These are phyloP conservation scores for Cerastoderma edule DNA, from an alignment of 2,888 invertebrate species.

Conservation along the genomic window DNA sequence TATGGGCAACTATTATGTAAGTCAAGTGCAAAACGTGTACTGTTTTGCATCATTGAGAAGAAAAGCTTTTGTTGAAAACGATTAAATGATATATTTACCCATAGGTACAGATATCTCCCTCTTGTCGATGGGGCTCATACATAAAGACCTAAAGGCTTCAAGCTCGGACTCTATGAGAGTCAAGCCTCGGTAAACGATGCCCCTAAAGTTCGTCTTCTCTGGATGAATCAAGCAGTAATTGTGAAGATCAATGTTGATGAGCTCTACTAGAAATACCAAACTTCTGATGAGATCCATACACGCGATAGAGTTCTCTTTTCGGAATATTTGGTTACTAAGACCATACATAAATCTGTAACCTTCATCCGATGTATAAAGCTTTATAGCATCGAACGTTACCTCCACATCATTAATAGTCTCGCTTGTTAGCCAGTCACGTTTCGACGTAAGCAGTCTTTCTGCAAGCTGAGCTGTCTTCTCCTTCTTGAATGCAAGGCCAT, in stretches of 20 bases:
- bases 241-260: conserved; percentile 66
- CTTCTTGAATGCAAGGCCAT: conserved; percentile 37
- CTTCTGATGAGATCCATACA: conserved; percentile 50
- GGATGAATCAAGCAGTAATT: conserved; percentile 61
- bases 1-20: no score
- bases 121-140: conserved; percentile 44
- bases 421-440: conserved; percentile 48
- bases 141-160: conserved; percentile 42
- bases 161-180: conserved; percentile 41
- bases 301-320: conserved; percentile 52
- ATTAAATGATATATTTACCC: conserved; percentile 28
- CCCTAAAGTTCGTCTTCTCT: conserved; percentile 45
- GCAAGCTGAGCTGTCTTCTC: conserved; percentile 21
- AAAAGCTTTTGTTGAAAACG: neutral
- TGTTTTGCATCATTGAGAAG: no score
- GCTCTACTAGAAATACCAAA: conserved; percentile 65
- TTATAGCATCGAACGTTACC: conserved; percentile 38
- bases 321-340: conserved; percentile 53
- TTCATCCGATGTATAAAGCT: conserved; percentile 55
- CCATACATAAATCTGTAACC: conserved; percentile 54
- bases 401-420: conserved; percentile 24
- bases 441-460: conserved; percentile 31
- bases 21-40: no score
- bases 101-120: conserved; percentile 64
- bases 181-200: conserved; percentile 60